Conservation (phyloP, 2,888 invertebrate species). For the Ethmia dodecea region DNA sequence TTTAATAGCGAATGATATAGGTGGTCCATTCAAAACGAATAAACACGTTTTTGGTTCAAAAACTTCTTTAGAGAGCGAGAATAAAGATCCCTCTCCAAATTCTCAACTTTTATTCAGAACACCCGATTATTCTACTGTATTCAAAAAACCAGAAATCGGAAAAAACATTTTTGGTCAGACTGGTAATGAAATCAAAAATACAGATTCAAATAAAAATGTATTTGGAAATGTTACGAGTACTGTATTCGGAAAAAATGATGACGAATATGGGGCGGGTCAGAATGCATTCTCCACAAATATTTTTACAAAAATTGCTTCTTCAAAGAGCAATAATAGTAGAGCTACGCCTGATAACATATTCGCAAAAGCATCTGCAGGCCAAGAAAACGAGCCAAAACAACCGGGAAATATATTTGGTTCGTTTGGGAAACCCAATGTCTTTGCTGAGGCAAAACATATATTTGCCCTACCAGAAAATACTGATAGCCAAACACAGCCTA, state of each 20-base stretch:
- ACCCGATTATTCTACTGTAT: conserved; percentile 13
- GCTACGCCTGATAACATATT: conserved; percentile 40
- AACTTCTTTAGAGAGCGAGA: conserved; percentile 8
- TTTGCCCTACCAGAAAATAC: conserved; percentile 26
- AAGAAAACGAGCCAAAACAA: conserved; percentile 24
- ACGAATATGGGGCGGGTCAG: conserved; percentile 6
- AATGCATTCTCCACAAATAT: conserved; percentile 16
- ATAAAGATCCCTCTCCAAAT: conserved; percentile 25
- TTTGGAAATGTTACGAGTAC: conserved; percentile 22
- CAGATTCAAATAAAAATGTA: conserved; percentile 17
- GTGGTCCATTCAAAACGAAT: conserved; percentile 1
- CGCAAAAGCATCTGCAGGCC: conserved; percentile 24
- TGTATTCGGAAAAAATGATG: conserved; percentile 24
- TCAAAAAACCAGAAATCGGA: conserved; percentile 15
- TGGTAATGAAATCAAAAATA: conserved; percentile 17
- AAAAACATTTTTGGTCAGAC: conserved; percentile 26
- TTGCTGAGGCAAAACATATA: conserved; percentile 23
- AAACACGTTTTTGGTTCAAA: not conserved
- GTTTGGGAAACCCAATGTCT: conserved; percentile 29
- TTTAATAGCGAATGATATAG: conserved; percentile 20
- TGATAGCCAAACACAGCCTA: conserved; percentile 16
- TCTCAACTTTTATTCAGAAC: conserved; percentile 25
- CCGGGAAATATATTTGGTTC: conserved; percentile 44
- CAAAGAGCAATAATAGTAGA: too few species aligned
- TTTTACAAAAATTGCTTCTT: too few species aligned